These are phyloP conservation scores for Spinus olivaceus DNA, from an alignment of 2,797 vertebrate genomes.

Conservation along the genomic window DNA sequence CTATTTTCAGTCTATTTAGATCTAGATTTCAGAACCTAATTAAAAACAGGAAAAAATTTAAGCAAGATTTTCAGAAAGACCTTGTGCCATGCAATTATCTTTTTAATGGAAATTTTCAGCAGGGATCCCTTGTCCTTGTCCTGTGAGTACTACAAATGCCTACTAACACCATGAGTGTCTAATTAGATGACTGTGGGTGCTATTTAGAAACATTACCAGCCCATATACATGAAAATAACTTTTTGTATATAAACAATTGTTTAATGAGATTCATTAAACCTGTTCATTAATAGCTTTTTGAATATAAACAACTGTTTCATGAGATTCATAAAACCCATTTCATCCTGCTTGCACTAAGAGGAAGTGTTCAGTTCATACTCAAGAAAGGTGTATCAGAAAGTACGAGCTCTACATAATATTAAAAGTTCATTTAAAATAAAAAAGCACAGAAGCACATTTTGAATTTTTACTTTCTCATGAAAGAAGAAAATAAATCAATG, in stretches of 20 bases:
- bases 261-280: conserved; percentile 7
- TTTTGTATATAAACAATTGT: conserved; percentile 21
- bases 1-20: not conserved
- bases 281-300: not conserved
- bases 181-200: not conserved
- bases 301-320: not conserved
- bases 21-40: not conserved
- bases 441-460: not conserved
- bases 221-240: not conserved
- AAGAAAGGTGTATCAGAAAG: not conserved
- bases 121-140: conserved; percentile 13
- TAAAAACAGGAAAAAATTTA: not conserved
- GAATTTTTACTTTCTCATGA: not conserved
- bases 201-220: conserved; percentile 1
- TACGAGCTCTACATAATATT: not conserved
- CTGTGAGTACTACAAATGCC: not conserved
- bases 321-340: conserved; percentile 9
- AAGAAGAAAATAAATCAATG: not conserved
- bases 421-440: not conserved
- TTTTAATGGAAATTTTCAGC: conserved; percentile 52
- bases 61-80: not conserved
- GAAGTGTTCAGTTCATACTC: not conserved
- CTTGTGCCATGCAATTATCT: conserved; percentile 19
- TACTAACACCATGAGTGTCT: not conserved
- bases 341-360: not conserved